Evolutionary conservation across 1,140 invertebrate species (phyloP), one percentile per base, ranked within the genome.

Genomic region (Euborellia annulipes): DNA sequence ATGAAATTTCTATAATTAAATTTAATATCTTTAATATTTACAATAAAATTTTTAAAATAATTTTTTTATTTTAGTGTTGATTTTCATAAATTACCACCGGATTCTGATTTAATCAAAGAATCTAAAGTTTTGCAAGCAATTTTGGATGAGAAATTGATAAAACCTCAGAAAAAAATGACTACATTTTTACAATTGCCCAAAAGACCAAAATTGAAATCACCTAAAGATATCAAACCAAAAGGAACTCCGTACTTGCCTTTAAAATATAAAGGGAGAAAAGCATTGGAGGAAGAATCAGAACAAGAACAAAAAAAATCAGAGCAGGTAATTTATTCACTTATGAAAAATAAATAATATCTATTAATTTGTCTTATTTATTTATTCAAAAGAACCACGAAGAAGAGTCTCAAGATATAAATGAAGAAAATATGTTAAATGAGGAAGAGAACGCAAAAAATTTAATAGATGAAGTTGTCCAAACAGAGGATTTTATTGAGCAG

Each of bases 171-270:
- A 37, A 75, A 69, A 45, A 75, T 68, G 55, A 78, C 79, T n/a
- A 79, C 77, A 11, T 82, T 82, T 53, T 56, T 82, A 30, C 74
- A 79, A 54, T 78, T 75, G 50, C 79, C 79, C 1, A 67, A 73
- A 50, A 63, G 76, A 18, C 73, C 77, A 0, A 65, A 73, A 27
- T 76, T 77, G 0, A 65, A 58, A 45, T 62, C 63, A 2, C 72
- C 69, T 47, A 62, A 57, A 32, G 44, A 53, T 27, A 52, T 61
- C 38, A 50, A 54, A 30, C 50, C 56, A 2, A 49, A 54, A 13
- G 54, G 55, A 46, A 52, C 20, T 44, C 56, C 59, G 0, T 72
- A 72, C 48, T n/a, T 38, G n/a, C 36, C 36, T 4, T n/a, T 38
- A 6, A 38, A 38, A 38, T 38, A 38, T 20, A 38, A 38, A 20